Evolutionary conservation across 2,113 vertebrate genomes (phyloP), one percentile per base, ranked within the genome.

Genomic region (Pholis gunnellus): DNA sequence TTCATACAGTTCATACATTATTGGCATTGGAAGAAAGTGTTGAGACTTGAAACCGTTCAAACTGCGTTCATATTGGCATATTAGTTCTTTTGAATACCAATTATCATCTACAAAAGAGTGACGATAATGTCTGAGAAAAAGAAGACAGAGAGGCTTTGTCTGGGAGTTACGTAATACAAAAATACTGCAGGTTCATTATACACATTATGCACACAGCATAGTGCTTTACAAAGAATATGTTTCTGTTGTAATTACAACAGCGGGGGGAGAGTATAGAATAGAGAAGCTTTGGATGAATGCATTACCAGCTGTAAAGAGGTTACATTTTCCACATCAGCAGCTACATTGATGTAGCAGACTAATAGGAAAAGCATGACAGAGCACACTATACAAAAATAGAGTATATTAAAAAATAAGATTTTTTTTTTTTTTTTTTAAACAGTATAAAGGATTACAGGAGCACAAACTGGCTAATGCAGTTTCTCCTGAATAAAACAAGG

Each of bases 171-270:
- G 81, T 90, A 88, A 92, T 64, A 84, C 56, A 81, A 85, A 88
- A 89, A 85, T 82, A 83, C 78, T 83, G 85, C 82, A 91, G 70
- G 84, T 79, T 80, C 54, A 91, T 91, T 85, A 68, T 42, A 82
- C 40, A 89, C n/a, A n/a, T n/a, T n/a, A n/a, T n/a, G n/a, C n/a
- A n/a, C n/a, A n/a, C n/a, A n/a, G n/a, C n/a, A n/a, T n/a, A n/a
- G n/a, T 65, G n/a, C 60, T 88, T 83, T 75, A 87, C 74, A 82
- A 78, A 78, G 81, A 88, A 84, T 80, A 87, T 52, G 76, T 74
- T 85, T 63, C 36, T 85, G 71, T 72, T 81, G 50, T 60, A 83
- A 89, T 90, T 79, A 86, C 11, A n/a, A 85, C 65, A 79, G 46
- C 8, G 2, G 69, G 64, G 46, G 59, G 40, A 52, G 27, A 74